These are phyloP conservation scores for Ellobius talpinus DNA, from an alignment of 2,113 vertebrate species.

Conservation along the genomic window DNA sequence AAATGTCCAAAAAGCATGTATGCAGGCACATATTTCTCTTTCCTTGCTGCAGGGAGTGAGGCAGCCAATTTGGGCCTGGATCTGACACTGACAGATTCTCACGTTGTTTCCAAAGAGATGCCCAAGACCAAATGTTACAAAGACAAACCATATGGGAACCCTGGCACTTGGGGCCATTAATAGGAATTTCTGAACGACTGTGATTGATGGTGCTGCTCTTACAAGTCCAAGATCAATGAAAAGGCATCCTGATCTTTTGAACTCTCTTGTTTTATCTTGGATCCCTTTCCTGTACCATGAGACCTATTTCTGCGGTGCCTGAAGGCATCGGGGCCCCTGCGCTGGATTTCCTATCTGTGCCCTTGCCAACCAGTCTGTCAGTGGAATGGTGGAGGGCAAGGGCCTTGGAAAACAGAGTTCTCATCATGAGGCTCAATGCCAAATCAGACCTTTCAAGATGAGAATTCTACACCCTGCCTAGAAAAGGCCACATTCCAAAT, in stretches of 20 bases:
- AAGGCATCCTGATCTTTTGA: conserved; percentile 90
- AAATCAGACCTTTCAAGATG: background rate
- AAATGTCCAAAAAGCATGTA: background rate
- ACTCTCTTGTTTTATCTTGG: conserved; percentile 86
- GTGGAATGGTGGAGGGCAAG: conserved; percentile 8
- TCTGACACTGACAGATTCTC: conserved; percentile 88
- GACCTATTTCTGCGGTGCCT: conserved; percentile 85
- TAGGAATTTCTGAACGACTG: conserved; percentile 88
- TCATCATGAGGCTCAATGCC: conserved; percentile 2
- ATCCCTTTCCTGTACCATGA: conserved; percentile 84
- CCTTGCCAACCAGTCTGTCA: background rate
- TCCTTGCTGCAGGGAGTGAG: conserved; percentile 26
- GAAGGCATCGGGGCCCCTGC: conserved; percentile 85
- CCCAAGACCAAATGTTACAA: conserved; percentile 87
- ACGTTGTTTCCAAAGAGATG: conserved; percentile 84
- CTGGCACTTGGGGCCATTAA: conserved; percentile 85
- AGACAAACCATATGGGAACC: conserved; percentile 89
- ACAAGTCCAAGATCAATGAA: conserved; percentile 91
- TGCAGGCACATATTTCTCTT: background rate
- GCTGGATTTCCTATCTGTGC: conserved; percentile 80
- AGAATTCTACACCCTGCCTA: conserved; percentile 4
- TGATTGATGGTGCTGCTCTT: conserved; percentile 90
- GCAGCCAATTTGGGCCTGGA: conserved; percentile 67
- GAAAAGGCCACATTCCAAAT: background rate
- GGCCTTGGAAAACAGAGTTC: conserved; percentile 9